Conservation (phyloP, 2,797 vertebrate genomes). For the Siniperca undulata region DNA sequence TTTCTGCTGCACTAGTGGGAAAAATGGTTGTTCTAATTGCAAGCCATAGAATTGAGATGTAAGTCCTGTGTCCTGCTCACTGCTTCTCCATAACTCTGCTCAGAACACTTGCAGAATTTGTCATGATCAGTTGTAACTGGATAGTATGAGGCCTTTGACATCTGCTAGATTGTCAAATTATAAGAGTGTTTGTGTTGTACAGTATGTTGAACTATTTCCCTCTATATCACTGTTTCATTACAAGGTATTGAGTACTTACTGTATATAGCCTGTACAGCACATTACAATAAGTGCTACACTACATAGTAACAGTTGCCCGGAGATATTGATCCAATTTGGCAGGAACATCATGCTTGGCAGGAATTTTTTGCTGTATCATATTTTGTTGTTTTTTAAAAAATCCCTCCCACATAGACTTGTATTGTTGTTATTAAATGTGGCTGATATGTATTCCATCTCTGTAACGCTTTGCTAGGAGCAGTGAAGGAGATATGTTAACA, state of each 20-base stretch:
- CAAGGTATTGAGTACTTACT: constrained; percentile 54
- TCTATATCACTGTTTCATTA: constrained; percentile 66
- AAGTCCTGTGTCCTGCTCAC: constrained; percentile 65
- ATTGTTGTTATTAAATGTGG: constrained; percentile 70
- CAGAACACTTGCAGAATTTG: constrained; percentile 62
- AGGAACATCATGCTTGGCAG: constrained; percentile 68
- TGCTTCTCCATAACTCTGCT: constrained; percentile 52
- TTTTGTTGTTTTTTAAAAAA: constrained; percentile 40
- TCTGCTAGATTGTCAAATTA: constrained; percentile 57
- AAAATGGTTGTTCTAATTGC: constrained; percentile 79
- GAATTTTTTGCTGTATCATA: constrained; percentile 62
- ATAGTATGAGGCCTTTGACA: constrained; percentile 59
- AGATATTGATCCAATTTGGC: constrained; percentile 74
- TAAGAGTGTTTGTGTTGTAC: constrained; percentile 61
- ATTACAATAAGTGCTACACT: constrained; percentile 71
- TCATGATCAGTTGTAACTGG: constrained; percentile 56
- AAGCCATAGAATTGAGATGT: constrained; percentile 73
- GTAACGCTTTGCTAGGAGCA: constrained; percentile 73
- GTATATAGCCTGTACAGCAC: constrained; percentile 62
- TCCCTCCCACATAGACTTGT: constrained; percentile 38
- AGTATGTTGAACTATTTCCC: constrained; percentile 46
- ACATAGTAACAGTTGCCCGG: constrained; percentile 68
- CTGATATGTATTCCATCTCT: constrained; percentile 69
- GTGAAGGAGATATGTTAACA: constrained; percentile 82
- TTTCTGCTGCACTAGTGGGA: constrained; percentile 74